Base-by-base conservation (phyloP, 2,113 vertebrate genomes). In the Todiramphus saurophagus region DNA sequence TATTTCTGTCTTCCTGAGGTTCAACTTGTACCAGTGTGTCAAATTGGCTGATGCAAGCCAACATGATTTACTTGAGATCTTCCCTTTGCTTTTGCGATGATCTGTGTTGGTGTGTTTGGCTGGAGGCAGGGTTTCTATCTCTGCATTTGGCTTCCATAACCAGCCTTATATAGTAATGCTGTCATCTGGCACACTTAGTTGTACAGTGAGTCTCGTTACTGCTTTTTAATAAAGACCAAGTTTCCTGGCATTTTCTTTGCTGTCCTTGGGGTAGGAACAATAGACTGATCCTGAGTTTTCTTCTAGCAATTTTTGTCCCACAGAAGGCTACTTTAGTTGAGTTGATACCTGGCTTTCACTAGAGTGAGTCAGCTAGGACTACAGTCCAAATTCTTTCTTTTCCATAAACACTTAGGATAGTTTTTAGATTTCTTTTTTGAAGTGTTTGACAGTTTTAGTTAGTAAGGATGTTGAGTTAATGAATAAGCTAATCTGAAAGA, bases 211-310 rank as follows among this genome's bases (percentile, higher is more conserved):
- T 91, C 56, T 86, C 3, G 4, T 88, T 91, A 96, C 59, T 55
- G 41, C 50, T 93, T 85, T 95, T 93, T 90, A 95, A 93, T 78
- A 91, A 83, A 88, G 37, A 96, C 55, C 87, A 90, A 94, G 70
- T 88, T 96, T 96, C 72, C 64, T 93, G 85, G 55, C 59, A 70
- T 83, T 92, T 90, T 88, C 64, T 94, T 88, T 81, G 33, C 43
- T 92, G 64, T 87, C 68, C 44, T 48, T 92, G 9, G 58, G 67
- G 24, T 74, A 93, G 79, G 75, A 95, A 80, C 27, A 92, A 87
- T 31, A 56, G 23, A 35, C 31, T 41, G 62, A 79, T 90, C 11
- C 35, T 63, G 63, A 55, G 12, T 73, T 91, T 91, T 69, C n/a
- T 46, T 16, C 17, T 18, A 14, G 20, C 10, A n/a, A 6, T 56